Evolutionary conservation across 2,113 vertebrate species (phyloP).

Genomic region (Equus quagga): DNA sequence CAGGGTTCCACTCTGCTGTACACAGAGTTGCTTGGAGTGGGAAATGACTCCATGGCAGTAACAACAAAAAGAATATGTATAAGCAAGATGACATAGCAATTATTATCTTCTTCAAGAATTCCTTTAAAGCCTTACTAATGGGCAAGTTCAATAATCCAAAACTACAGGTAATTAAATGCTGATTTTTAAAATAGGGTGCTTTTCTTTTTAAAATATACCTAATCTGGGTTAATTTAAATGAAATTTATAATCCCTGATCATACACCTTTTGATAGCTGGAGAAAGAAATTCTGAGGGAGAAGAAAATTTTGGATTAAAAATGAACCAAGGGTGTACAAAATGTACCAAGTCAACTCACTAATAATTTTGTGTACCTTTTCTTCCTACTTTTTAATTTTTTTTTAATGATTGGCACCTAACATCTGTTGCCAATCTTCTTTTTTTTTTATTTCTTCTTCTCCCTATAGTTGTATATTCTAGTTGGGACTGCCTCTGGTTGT

Average conservation of each 20-base stretch:
- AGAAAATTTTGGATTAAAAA: conserved; percentile 11
- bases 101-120: neutral
- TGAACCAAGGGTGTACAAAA: neutral
- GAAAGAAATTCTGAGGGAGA: neutral
- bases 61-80: neutral
- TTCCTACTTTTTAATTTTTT: neutral
- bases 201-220: conserved; percentile 26
- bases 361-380: neutral
- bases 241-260: conserved; percentile 15
- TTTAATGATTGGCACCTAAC: too few relatives aligned
- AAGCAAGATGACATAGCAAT: neutral
- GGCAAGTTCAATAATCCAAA: neutral
- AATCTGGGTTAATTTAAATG: conserved; percentile 19
- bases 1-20: too few relatives aligned
- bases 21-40: too few relatives aligned
- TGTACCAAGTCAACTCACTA: neutral
- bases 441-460: too few relatives aligned
- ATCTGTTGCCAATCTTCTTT: too few relatives aligned
- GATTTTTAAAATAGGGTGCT: neutral
- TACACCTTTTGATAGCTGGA: neutral
- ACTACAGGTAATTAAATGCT: neutral
- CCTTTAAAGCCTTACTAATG: conserved; percentile 26
- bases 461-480: too few relatives aligned
- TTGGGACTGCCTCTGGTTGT: too few relatives aligned
- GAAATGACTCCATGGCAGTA: too few relatives aligned